Evolutionary conservation across 2,113 vertebrate genomes (phyloP).

Genomic region (Diadophis punctatus): DNA sequence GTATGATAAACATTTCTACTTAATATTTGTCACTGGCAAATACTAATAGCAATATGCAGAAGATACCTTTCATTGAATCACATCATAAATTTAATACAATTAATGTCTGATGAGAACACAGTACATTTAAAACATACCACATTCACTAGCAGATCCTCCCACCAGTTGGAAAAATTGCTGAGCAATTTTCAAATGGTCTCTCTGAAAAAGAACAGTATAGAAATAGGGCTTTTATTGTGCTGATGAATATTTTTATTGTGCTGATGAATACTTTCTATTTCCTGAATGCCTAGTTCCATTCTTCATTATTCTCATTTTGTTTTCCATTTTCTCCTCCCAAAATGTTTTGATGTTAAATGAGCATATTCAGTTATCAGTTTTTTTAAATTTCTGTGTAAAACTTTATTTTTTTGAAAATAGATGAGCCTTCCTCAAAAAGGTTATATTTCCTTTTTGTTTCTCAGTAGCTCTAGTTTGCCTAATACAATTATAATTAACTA

Average conservation of each 20-base stretch:
- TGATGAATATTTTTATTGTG: neutral
- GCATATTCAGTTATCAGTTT: neutral
- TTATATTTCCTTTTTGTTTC: neutral
- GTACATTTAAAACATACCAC: constrained; percentile 73
- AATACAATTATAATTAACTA: neutral
- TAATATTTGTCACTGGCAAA: neutral
- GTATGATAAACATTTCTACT: neutral
- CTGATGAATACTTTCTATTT: neutral
- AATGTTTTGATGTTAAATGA: neutral
- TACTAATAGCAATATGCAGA: neutral
- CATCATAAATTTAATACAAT: neutral
- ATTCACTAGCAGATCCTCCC: constrained; percentile 94
- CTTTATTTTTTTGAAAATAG: neutral
- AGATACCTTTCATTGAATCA: neutral
- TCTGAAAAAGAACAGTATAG: constrained; percentile 66
- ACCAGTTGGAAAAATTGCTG: constrained; percentile 97
- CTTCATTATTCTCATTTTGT: neutral
- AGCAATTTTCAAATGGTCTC: constrained; percentile 93
- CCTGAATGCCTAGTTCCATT: neutral
- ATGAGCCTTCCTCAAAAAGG: neutral
- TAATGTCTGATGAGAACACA: neutral
- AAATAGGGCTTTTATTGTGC: neutral
- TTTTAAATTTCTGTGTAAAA: neutral
- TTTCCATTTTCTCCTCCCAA: neutral
- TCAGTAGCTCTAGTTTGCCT: neutral